Percentiles rank a stretch among this genome's conserved stretches.
phyloP scores from a whole-genome alignment of 1,140 invertebrate species.

The Drosophila repletoides region DNA sequence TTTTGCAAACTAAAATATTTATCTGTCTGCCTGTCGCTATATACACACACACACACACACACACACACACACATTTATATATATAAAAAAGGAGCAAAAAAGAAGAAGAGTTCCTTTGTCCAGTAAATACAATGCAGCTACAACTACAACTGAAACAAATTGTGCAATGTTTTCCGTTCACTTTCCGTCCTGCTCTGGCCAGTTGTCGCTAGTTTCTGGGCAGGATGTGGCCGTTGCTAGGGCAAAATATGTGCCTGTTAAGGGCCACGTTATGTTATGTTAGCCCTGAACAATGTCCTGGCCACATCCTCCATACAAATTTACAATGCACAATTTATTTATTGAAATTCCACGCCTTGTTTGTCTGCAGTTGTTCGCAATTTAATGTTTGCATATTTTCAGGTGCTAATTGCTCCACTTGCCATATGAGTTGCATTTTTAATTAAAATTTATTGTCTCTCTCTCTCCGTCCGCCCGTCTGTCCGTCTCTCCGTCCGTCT shows the following conservation, averaged over 20 bases:
- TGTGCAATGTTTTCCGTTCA: slow-evolving; percentile 71
- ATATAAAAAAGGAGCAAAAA: neutral
- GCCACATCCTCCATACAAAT: slow-evolving; percentile 3
- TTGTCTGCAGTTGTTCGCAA: slow-evolving; percentile 58
- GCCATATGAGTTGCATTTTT: slow-evolving; percentile 82
- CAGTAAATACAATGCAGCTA: slow-evolving; percentile 44
- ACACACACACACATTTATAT: neutral
- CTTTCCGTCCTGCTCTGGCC: slow-evolving; percentile 44
- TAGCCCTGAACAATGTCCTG: slow-evolving; percentile 47
- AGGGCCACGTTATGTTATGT: slow-evolving; percentile 72
- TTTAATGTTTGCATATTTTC: slow-evolving; percentile 83
- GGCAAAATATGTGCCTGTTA: slow-evolving; percentile 82
- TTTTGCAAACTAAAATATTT: slow-evolving; percentile 70
- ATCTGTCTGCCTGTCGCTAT: slow-evolving; percentile 52
- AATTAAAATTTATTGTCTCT: slow-evolving; percentile 72
- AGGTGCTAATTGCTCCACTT: slow-evolving; percentile 82
- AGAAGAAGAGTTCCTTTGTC: slow-evolving; percentile 33
- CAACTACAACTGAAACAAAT: slow-evolving; percentile 47
- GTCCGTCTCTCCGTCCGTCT: neutral
- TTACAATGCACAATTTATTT: slow-evolving; percentile 54
- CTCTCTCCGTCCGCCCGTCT: neutral
- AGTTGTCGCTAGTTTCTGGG: slow-evolving; percentile 15
- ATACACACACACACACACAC: slow-evolving; percentile 12
- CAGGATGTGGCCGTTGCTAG: slow-evolving; percentile 72
- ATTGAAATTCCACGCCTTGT: slow-evolving; percentile 57